These are phyloP conservation scores for Tipula vernalis DNA, from an alignment of 2,888 invertebrate genomes.

Conservation along the genomic window DNA sequence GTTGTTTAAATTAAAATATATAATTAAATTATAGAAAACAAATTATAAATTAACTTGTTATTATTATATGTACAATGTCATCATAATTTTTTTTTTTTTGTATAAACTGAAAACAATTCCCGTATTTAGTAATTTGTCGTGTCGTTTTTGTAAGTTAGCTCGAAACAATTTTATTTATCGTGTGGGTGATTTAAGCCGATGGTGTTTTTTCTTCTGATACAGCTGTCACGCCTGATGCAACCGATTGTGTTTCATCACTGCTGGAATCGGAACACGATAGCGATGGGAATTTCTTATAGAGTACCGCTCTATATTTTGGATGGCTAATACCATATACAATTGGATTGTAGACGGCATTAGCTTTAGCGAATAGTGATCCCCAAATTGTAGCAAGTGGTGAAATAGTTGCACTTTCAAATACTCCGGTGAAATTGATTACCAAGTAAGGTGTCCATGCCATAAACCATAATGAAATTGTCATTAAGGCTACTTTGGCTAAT, in stretches of 20 bases:
- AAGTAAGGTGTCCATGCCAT: constrained; percentile 55
- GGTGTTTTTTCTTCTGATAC: constrained; percentile 14
- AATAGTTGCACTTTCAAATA: constrained; percentile 37
- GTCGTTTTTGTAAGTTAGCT: not conserved
- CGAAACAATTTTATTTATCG: not conserved
- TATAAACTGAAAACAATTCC: not conserved
- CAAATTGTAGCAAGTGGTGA: constrained; percentile 42
- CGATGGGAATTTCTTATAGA: constrained; percentile 48
- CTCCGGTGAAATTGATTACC: constrained; percentile 41
- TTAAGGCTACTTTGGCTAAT: constrained; percentile 46
- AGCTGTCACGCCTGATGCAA: constrained; percentile 15
- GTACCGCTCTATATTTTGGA: constrained; percentile 47
- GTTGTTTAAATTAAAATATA: constrained; percentile 4
- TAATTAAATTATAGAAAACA: constrained; percentile 4
- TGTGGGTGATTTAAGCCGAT: constrained; percentile 5
- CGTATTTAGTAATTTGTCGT: not conserved
- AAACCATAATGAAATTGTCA: constrained; percentile 50
- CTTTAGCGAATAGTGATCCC: constrained; percentile 48
- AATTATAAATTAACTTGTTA: not conserved
- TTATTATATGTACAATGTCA: not conserved
- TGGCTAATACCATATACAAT: constrained; percentile 49
- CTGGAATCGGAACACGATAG: constrained; percentile 36
- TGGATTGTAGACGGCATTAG: constrained; percentile 44
- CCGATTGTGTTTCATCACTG: constrained; percentile 14
- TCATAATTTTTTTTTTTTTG: not conserved